Evolutionary conservation across 2,797 vertebrate genomes (phyloP), one percentile per base, ranked within the genome.

Genomic region (Helicolenus hilgendorfi): DNA sequence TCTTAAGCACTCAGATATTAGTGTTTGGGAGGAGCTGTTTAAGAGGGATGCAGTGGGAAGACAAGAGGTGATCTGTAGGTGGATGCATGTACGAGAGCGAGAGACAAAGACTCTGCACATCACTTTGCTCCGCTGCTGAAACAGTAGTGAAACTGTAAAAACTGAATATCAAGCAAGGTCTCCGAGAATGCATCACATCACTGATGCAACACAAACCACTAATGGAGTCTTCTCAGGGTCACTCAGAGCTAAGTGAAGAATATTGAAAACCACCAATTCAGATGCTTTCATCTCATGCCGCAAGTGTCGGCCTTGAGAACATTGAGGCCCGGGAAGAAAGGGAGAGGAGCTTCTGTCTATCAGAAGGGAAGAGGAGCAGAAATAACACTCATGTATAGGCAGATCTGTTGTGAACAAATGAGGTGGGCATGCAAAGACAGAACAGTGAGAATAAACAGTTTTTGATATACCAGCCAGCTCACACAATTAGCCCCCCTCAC

Each of bases 221-320:
- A 86, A 94, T 92, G 85, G 84, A 89, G 85, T 78, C 85, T 72
- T 35, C 72, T 73, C 33, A 27, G 79, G 76, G 65, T 86, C 67
- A 63, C 73, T 89, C 31, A 59, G 55, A 15, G 33, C 33, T 78
- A 72, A 92, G 84, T 77, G 67, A 74, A 73, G 49, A 72, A 77
- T 65, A 38, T 45, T 78, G 60, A 93, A 91, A 93, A 87, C 75
- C 36, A 20, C 70, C 60, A 36, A 35, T 89, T 85, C 41, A 58
- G 59, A 86, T 64, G 86, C 85, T 92, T 87, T 91, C 72, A 86
- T 86, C 78, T 84, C 24, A 79, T 49, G 49, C 74, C 0, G 41
- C 76, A 68, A 81, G 67, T 62, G 33, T 72, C 7, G 11, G 59
- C 90, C 86, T 87, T 82, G 79, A 90, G 76, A 86, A 72, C 71